Evolutionary conservation across 2,113 vertebrate species (phyloP).

Genomic region (Gymnorhina tibicen): DNA sequence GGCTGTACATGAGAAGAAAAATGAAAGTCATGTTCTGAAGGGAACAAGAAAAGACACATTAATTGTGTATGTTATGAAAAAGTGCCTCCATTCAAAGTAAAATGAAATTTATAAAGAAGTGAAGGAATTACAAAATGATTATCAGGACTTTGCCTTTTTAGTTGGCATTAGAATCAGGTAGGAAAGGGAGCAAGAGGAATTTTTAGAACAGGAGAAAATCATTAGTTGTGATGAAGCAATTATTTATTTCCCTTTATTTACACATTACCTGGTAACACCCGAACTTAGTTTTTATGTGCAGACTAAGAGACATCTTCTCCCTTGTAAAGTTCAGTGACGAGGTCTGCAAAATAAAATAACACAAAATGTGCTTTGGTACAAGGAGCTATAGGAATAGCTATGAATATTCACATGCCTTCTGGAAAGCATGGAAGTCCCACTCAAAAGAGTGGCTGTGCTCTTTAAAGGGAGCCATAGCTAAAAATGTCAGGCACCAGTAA

Average conservation of each 20-base stretch:
- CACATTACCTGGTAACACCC: neutral
- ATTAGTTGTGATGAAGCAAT: neutral
- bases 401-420: neutral
- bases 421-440: neutral
- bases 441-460: accelerated
- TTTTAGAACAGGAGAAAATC: neutral
- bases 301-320: neutral
- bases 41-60: neutral
- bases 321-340: neutral
- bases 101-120: neutral
- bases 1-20: neutral
- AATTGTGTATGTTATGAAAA: neutral
- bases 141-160: neutral
- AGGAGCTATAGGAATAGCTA: neutral
- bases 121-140: neutral
- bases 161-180: neutral
- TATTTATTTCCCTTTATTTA: neutral
- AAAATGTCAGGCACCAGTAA: neutral
- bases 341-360: neutral
- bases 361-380: neutral
- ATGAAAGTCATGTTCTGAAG: neutral
- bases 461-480: neutral
- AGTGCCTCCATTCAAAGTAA: neutral
- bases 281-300: neutral
- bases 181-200: neutral